phyloP scores from a whole-genome alignment of 2,113 vertebrate genomes.

The Otolemur garnettii region DNA sequence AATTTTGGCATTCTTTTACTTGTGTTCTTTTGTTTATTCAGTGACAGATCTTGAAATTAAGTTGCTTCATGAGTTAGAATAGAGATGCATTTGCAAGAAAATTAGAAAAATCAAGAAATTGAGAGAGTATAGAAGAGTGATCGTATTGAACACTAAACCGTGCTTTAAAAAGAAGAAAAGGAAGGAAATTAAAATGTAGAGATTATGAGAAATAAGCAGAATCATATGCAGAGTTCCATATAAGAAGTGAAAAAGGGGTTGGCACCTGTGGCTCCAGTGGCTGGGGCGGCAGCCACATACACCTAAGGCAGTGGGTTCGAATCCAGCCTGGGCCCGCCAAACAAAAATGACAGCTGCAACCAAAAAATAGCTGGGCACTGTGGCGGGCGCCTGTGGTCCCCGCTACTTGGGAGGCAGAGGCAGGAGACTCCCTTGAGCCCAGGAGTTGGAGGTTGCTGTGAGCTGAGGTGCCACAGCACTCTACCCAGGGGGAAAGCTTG shows the following conservation, averaged over 20 bases:
- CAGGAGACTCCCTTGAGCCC: too few species aligned
- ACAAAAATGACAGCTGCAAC: too few species aligned
- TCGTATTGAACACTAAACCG: background rate
- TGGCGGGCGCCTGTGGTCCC: too few species aligned
- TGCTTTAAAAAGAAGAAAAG: background rate
- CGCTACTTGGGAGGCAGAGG: too few species aligned
- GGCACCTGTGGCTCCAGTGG: too few species aligned
- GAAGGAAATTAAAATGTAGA: background rate
- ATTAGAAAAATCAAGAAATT: background rate
- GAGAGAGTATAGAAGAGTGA: background rate
- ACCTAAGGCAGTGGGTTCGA: too few species aligned
- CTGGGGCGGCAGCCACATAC: too few species aligned
- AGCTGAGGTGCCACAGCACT: too few species aligned
- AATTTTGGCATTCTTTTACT: conserved; percentile 6
- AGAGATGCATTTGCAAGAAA: background rate
- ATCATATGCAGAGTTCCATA: background rate
- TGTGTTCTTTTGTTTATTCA: conserved; percentile 55
- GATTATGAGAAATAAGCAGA: background rate
- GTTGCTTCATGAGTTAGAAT: conserved; percentile 26
- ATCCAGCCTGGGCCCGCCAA: too few species aligned
- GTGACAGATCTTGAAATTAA: conserved; percentile 46
- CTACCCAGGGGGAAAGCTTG: too few species aligned
- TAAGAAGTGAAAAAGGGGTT: background rate
- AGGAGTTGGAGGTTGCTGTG: too few species aligned
- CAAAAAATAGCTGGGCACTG: too few species aligned